A percentile compares a stretch with the other conserved stretches of the same genome.
Evolutionary conservation across 64 coral and sea anemone species (phyloP).

Genomic region (Montipora cactus): DNA sequence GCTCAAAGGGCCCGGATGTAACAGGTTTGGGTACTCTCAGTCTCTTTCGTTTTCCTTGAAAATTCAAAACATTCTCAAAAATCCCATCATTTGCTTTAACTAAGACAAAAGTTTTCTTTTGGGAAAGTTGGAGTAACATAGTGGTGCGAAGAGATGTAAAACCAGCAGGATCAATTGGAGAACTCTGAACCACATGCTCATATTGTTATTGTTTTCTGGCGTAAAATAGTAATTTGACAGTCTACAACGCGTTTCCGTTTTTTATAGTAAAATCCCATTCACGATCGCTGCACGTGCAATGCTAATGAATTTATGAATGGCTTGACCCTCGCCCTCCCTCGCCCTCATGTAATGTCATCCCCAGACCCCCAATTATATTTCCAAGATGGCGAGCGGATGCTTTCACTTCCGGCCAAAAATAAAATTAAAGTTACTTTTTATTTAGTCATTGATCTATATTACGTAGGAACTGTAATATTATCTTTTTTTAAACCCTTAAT

Average conservation of each 20-base stretch:
- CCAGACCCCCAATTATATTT: not conserved
- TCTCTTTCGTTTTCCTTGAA: conserved; percentile 20
- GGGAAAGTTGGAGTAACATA: not conserved
- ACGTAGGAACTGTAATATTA: not conserved
- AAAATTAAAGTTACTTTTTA: not conserved
- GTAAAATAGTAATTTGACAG: conserved; percentile 27
- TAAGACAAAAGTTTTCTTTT: not conserved
- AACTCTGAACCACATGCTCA: not conserved
- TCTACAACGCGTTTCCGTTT: not conserved
- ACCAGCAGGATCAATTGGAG: not conserved
- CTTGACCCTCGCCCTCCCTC: conserved; percentile 28
- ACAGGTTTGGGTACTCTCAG: conserved; percentile 87
- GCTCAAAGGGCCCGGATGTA: conserved; percentile 83
- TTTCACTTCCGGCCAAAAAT: not conserved
- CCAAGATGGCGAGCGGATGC: not conserved
- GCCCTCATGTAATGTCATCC: conserved; percentile 16
- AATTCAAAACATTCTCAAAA: not conserved
- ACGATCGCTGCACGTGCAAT: conserved; percentile 84
- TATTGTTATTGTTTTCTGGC: conserved; percentile 7
- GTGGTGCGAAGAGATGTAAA: too few relatives aligned
- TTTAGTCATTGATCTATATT: not conserved
- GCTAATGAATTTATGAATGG: conserved; percentile 42
- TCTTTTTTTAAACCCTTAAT: not conserved
- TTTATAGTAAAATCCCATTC: conserved; percentile 89
- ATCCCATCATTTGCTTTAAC: conserved; percentile 14